Percentiles rank a stretch among this genome's conserved stretches.
Evolutionary conservation across 2,113 vertebrate species (phyloP).

Genomic region (Erythrolamprus reginae): DNA sequence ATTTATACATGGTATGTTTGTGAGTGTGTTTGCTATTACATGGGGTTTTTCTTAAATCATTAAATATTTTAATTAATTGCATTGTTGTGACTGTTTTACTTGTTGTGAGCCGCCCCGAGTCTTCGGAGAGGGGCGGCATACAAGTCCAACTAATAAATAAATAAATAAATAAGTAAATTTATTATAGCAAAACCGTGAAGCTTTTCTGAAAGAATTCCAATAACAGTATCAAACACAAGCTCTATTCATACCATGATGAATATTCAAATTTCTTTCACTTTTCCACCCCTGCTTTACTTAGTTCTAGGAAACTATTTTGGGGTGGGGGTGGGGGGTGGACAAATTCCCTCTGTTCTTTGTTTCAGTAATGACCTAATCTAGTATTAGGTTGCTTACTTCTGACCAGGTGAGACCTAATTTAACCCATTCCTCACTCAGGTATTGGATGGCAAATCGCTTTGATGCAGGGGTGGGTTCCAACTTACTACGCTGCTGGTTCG

Average conservation of each 20-base stretch:
- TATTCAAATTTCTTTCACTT: not conserved
- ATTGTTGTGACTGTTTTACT: too few relatives aligned
- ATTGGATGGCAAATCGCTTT: not conserved
- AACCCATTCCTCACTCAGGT: not conserved
- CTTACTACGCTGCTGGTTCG: too few relatives aligned
- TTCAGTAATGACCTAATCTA: not conserved
- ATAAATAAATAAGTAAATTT: not conserved
- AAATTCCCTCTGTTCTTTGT: not conserved
- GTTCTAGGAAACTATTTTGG: not conserved
- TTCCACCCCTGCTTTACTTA: not conserved
- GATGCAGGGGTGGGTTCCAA: not conserved
- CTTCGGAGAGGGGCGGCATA: too few relatives aligned
- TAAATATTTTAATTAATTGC: too few relatives aligned
- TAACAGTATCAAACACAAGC: not conserved
- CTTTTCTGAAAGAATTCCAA: not conserved
- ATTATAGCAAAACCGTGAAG: not conserved
- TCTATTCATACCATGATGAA: not conserved
- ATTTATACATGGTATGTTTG: too few relatives aligned
- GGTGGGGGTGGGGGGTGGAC: too few relatives aligned
- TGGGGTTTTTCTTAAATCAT: too few relatives aligned
- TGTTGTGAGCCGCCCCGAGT: too few relatives aligned
- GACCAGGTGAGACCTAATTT: not conserved
- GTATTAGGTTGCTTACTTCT: not conserved
- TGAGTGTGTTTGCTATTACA: too few relatives aligned
- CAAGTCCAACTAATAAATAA: too few relatives aligned